These are phyloP conservation scores for Poecilobothrus nobilitatus DNA, from an alignment of 2,888 invertebrate species.

Conservation along the genomic window DNA sequence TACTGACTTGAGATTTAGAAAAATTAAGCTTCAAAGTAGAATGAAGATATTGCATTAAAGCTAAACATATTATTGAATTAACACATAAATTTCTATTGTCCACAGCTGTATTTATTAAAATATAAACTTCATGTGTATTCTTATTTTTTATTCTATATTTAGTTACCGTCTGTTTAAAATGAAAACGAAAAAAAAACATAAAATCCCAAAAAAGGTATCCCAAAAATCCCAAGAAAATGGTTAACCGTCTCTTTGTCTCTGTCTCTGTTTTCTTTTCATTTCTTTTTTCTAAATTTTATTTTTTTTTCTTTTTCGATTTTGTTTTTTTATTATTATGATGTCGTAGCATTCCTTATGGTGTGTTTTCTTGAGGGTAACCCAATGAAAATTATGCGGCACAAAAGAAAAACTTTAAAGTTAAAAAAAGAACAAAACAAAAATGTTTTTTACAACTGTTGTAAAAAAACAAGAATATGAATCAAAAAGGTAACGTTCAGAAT, in stretches of 20 bases:
- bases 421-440: neutral
- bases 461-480: neutral
- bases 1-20: no score
- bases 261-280: neutral
- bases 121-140: neutral
- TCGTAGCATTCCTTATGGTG: neutral
- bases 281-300: neutral
- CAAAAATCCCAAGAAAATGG: slow-evolving; percentile 6
- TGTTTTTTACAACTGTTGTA: neutral
- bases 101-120: no score
- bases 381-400: slow-evolving; percentile 9
- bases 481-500: neutral
- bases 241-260: slow-evolving; percentile 1
- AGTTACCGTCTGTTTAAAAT: neutral
- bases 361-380: slow-evolving; percentile 8
- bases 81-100: no score
- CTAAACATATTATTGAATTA: no score
- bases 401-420: neutral
- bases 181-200: no score
- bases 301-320: neutral
- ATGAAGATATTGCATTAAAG: no score
- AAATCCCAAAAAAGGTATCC: neutral
- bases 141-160: neutral
- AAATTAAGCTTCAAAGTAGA: no score
- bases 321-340: neutral